Evolutionary conservation across 92 coral and sea anemone genomes (phyloP), one percentile per base, ranked within the genome.

Genomic region (Phenganax marumi): DNA sequence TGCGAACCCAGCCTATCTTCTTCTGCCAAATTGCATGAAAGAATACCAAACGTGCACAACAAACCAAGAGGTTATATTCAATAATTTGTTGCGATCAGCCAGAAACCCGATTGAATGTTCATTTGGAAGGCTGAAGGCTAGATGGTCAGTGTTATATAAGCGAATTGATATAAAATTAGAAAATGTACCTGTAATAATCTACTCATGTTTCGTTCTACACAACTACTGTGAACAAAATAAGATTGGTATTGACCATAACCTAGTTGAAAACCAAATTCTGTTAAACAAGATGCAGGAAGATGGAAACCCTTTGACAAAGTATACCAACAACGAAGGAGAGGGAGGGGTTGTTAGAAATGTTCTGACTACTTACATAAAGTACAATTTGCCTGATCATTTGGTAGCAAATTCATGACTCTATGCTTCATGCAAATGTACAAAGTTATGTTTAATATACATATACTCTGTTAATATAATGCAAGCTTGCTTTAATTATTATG

Each of bases 1-100:
- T 10, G 60, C 11, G 17, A 17, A 54, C 60, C 60, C 17, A 10
- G 60, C 60, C 60, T 54, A 54, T 54, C n/a, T n/a, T n/a, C n/a
- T n/a, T n/a, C n/a, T 78, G 18, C 80, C 79, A 18, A 77, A 68
- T 80, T 85, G 89, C 73, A 81, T 86, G 89, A 86, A 86, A 66
- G 86, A 74, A n/a, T n/a, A n/a, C n/a, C n/a, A n/a, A n/a, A n/a
- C n/a, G n/a, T n/a, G n/a, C n/a, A n/a, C n/a, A n/a, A 86, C 48
- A 7, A 81, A 82, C 52, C 52, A 75, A 33, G 75, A 86, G 62
- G 82, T 86, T 19, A 26, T 81, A 55, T 86, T 81, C 52, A 85
- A 85, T 77, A 72, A 80, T 62, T 69, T 80, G 81, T 52, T 85
- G 81, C 72, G 80, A 14, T 81, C 86, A 71, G 86, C 89, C 33